These are phyloP conservation scores for Trichoplusia ni DNA, from an alignment of 1,140 invertebrate genomes.

Conservation along the genomic window DNA sequence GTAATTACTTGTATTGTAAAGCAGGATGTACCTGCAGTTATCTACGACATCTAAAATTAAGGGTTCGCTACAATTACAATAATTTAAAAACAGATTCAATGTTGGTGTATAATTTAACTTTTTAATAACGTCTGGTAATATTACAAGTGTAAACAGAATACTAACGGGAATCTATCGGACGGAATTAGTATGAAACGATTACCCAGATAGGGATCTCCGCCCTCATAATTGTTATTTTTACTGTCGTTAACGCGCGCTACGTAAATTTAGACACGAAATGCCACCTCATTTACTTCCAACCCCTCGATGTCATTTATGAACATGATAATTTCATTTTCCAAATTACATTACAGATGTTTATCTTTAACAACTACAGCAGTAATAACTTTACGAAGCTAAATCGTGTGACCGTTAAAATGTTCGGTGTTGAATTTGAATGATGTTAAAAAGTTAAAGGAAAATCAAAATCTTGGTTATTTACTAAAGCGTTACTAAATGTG, in stretches of 20 bases:
- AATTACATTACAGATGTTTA: slow-evolving; percentile 49
- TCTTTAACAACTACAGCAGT: slow-evolving; percentile 35
- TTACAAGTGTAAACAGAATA: slow-evolving; percentile 46
- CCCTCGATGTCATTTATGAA: slow-evolving; percentile 39
- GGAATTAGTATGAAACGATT: slow-evolving; percentile 59
- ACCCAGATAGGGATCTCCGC: slow-evolving; percentile 53
- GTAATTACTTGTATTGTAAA: slow-evolving; percentile 14
- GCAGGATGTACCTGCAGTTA: slow-evolving; percentile 9
- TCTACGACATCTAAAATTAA: slow-evolving; percentile 22
- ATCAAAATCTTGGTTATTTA: slow-evolving; percentile 53
- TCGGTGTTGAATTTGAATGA: slow-evolving; percentile 33
- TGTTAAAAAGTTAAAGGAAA: slow-evolving; percentile 48
- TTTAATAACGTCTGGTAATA: slow-evolving; percentile 22
- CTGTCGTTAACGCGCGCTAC: slow-evolving; percentile 49
- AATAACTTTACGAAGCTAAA: slow-evolving; percentile 36
- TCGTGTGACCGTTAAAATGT: slow-evolving; percentile 51
- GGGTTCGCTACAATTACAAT: slow-evolving; percentile 16
- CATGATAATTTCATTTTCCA: slow-evolving; percentile 54
- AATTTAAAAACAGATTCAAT: slow-evolving; percentile 32
- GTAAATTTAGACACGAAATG: slow-evolving; percentile 50
- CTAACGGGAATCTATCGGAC: slow-evolving; percentile 36
- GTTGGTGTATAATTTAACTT: slow-evolving; percentile 30
- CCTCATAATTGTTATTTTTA: slow-evolving; percentile 52
- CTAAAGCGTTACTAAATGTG: slow-evolving; percentile 59
- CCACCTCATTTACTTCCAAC: slow-evolving; percentile 43